phyloP scores from a whole-genome alignment of 2,888 invertebrate genomes.

The Drosophila histrio region DNA sequence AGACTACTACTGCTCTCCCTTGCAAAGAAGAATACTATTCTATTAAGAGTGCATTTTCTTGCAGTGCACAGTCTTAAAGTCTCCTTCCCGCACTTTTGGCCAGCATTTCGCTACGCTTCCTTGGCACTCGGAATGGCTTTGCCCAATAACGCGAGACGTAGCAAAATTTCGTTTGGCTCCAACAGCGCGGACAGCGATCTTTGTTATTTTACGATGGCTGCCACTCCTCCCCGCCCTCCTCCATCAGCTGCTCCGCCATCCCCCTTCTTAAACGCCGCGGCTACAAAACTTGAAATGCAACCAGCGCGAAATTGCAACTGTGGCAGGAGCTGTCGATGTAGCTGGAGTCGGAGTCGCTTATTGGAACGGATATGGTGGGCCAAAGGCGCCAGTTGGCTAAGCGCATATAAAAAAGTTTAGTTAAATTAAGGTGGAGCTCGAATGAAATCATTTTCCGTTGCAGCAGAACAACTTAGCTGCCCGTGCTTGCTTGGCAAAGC shows the following conservation, averaged over 20 bases:
- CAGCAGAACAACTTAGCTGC: slow-evolving; percentile 39
- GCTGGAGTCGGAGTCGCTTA: slow-evolving; percentile 14
- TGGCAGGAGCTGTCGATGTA: slow-evolving; percentile 27
- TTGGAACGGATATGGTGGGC: slow-evolving; percentile 11
- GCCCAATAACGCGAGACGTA: slow-evolving; percentile 71
- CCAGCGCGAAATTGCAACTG: slow-evolving; percentile 72
- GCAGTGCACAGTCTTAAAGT: slow-evolving; percentile 50
- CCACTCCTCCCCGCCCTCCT: neutral
- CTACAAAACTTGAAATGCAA: slow-evolving; percentile 76
- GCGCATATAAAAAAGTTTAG: slow-evolving; percentile 76
- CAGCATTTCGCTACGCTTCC: slow-evolving; percentile 60
- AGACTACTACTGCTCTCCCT: neutral
- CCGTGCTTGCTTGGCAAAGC: neutral
- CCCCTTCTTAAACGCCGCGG: slow-evolving; percentile 45
- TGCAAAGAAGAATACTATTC: neutral
- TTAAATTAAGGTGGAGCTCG: slow-evolving; percentile 71
- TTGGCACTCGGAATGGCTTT: slow-evolving; percentile 63
- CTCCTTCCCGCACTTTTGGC: slow-evolving; percentile 13
- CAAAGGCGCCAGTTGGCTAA: slow-evolving; percentile 75
- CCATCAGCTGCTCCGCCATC: neutral
- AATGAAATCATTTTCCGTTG: slow-evolving; percentile 70
- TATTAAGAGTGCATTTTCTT: slow-evolving; percentile 23
- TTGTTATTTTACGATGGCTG: slow-evolving; percentile 65
- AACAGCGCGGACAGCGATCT: slow-evolving; percentile 73
- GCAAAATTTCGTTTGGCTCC: slow-evolving; percentile 67